Conservation (phyloP, 2,113 vertebrate genomes). For the Cebus imitator region DNA sequence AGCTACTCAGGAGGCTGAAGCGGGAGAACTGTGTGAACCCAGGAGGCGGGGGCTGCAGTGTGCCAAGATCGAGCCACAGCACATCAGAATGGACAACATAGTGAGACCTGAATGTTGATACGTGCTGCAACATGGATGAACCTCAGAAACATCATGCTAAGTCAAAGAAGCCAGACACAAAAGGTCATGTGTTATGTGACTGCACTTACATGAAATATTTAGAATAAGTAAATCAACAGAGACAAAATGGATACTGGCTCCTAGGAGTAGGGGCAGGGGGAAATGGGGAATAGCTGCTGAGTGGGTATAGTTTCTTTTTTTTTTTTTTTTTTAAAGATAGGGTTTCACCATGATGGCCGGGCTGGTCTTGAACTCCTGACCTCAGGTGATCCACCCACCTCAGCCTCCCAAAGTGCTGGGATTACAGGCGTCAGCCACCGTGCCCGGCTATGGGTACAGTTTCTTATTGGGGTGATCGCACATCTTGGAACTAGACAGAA, state of each 20-base stretch:
- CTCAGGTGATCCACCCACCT: too few species aligned
- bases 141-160: not conserved
- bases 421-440: too few species aligned
- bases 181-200: not conserved
- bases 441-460: not conserved
- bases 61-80: too few species aligned
- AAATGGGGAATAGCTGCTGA: not conserved
- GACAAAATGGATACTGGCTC: not conserved
- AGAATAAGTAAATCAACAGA: not conserved
- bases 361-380: too few species aligned
- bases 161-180: not conserved
- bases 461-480: not conserved
- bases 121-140: not conserved
- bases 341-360: too few species aligned
- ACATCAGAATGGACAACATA: too few species aligned
- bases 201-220: not conserved
- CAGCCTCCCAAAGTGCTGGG: too few species aligned
- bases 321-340: too few species aligned
- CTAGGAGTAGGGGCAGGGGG: not conserved
- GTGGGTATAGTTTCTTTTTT: not conserved
- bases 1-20: too few species aligned
- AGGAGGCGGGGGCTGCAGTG: too few species aligned
- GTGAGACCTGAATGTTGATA: not conserved
- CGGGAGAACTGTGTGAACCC: too few species aligned
- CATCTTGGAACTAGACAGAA: not conserved